Evolutionary conservation across 2,888 invertebrate species (phyloP).

Genomic region (Caenorhabditis doughertyi): DNA sequence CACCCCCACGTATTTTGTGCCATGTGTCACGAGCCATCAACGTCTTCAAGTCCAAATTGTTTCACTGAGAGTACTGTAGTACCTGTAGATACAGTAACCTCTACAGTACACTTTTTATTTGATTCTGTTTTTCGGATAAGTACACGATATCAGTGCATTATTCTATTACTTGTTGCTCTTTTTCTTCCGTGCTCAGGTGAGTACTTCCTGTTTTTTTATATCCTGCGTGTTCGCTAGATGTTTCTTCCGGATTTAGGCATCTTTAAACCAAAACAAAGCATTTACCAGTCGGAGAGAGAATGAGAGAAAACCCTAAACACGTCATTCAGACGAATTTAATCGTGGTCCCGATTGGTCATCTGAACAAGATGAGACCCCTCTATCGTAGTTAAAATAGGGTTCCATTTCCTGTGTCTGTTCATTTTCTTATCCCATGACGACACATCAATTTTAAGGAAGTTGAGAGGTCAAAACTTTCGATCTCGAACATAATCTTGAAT

Average conservation of each 20-base stretch:
- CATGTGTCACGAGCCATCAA: slow-evolving; percentile 57
- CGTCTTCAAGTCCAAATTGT: slow-evolving; percentile 21
- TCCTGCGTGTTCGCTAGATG: not conserved
- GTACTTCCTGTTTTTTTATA: slow-evolving; percentile 4
- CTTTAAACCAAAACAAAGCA: slow-evolving; percentile 40
- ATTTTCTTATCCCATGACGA: not conserved
- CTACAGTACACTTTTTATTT: slow-evolving; percentile 46
- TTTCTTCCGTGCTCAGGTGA: slow-evolving; percentile 50
- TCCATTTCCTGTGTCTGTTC: slow-evolving; percentile 13
- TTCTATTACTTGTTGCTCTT: slow-evolving; percentile 39
- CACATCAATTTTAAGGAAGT: not conserved
- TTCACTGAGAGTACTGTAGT: slow-evolving; percentile 11
- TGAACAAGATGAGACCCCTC: slow-evolving; percentile 37
- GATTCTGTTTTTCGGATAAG: slow-evolving; percentile 46
- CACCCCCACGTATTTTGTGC: slow-evolving; percentile 33
- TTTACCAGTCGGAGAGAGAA: slow-evolving; percentile 23
- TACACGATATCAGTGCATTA: slow-evolving; percentile 39
- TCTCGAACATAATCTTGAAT: not conserved
- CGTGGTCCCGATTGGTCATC: slow-evolving; percentile 46
- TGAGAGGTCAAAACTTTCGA: not conserved
- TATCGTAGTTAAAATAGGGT: slow-evolving; percentile 28
- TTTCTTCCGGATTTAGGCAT: slow-evolving; percentile 36
- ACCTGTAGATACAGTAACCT: slow-evolving; percentile 15
- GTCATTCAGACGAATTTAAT: slow-evolving; percentile 52
- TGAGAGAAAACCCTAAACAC: slow-evolving; percentile 14